These are phyloP conservation scores for Meandrina meandrites DNA, from an alignment of 92 coral and sea anemone genomes.

Conservation along the genomic window DNA sequence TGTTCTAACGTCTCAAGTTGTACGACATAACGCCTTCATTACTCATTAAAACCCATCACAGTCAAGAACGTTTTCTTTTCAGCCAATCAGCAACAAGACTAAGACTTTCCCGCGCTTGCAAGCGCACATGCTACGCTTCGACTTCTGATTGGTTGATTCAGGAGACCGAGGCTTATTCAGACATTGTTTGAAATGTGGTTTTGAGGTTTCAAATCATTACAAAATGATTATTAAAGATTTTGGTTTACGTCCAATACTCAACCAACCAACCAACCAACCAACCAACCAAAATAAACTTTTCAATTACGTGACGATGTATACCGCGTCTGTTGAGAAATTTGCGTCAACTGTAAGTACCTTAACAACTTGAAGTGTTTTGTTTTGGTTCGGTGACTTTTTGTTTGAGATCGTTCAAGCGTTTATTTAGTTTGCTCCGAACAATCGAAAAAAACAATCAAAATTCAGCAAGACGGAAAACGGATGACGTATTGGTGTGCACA, in stretches of 20 bases:
- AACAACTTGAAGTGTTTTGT: background rate
- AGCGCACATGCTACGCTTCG: background rate
- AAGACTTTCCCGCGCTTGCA: background rate
- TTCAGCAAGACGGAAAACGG: background rate
- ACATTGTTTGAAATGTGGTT: background rate
- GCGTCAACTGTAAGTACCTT: background rate
- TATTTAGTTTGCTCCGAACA: background rate
- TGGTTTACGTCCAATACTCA: background rate
- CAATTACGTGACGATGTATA: background rate
- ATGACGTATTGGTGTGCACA: background rate
- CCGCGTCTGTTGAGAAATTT: background rate
- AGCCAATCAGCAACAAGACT: background rate
- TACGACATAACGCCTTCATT: too few relatives aligned
- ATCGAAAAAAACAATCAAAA: background rate
- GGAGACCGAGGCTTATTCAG: background rate
- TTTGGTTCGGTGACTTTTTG: background rate
- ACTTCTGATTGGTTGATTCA: background rate
- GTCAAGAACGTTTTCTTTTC: too few relatives aligned
- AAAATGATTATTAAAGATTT: background rate
- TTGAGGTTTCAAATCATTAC: background rate
- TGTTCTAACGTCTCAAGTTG: too few relatives aligned
- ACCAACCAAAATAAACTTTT: background rate
- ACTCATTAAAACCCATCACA: too few relatives aligned
- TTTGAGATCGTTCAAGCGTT: constrained; percentile 20
- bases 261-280: too few relatives aligned